These are phyloP conservation scores for Argynnis bischoffii DNA, from an alignment of 2,888 invertebrate species.

Conservation along the genomic window DNA sequence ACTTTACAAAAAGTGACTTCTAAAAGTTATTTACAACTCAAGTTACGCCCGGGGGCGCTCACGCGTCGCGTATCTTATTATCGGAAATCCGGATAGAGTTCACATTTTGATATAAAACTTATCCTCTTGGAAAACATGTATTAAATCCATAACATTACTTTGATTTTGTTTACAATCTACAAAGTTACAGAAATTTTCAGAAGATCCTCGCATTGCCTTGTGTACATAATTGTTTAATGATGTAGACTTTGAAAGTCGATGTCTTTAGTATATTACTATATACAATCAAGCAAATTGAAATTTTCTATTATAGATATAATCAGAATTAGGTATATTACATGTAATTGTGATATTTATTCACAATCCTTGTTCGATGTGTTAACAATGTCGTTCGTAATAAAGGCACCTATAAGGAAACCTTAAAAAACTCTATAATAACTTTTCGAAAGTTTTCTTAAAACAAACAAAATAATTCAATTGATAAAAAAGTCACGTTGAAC, in stretches of 20 bases:
- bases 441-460: too few relatives aligned
- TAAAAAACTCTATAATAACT: too few relatives aligned
- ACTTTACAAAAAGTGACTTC: constrained; percentile 39
- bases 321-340: background rate
- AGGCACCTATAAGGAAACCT: too few relatives aligned
- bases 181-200: constrained; percentile 18
- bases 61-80: constrained; percentile 42
- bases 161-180: constrained; percentile 49
- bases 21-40: constrained; percentile 38
- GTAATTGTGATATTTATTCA: background rate
- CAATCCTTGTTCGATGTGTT: too few relatives aligned
- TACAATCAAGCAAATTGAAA: background rate
- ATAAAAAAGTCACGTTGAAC: background rate
- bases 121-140: constrained; percentile 41
- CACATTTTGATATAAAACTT: constrained; percentile 43
- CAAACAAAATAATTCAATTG: background rate
- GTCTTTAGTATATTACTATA: background rate
- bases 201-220: constrained; percentile 13
- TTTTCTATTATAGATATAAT: background rate
- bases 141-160: constrained; percentile 49
- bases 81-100: constrained; percentile 44
- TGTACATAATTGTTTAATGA: constrained; percentile 23
- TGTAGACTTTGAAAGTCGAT: constrained; percentile 7
- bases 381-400: too few relatives aligned
- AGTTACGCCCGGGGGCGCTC: constrained; percentile 41